Evolutionary conservation across 2,113 vertebrate species (phyloP), one percentile per base, ranked within the genome.

Genomic region (Apodemus speciosus): DNA sequence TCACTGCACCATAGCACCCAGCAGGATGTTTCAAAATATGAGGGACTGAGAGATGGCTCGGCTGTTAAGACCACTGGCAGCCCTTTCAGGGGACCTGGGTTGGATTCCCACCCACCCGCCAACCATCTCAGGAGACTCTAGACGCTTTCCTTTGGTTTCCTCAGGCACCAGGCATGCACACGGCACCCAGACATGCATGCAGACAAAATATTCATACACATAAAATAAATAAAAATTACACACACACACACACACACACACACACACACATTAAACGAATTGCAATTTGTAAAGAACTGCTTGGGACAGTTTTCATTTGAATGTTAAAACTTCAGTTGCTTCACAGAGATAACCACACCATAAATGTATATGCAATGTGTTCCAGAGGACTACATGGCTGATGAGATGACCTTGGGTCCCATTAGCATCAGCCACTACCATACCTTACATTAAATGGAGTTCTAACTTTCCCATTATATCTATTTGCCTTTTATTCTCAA

Each of bases 401-500:
- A 71, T 46, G 13, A 49, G 83, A 79, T 81, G 21, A 80, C 9
- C 66, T 9, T 60, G n/a, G 73, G 18, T 46, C 51, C 60, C 15
- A 49, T 80, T 90, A 1, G 0, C 32, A 51, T 5, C 30, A 6
- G 2, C 80, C 13, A 81, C 73, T 92, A 72, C 30, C 86, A 66
- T 87, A 69, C 11, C 79, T 76, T 91, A 18, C 20, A 71, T 85
- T 69, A 49, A 91, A 62, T 75, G 38, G 92, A 88, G 27, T 88
- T 81, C 87, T 16, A 60, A 30, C 21, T 38, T 83, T 64, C 25
- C 27, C 3, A 49, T 89, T 79, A 18, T 89, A 85, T 75, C 64
- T 38, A 71, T 66, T 87, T 95, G 58, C 15, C 18, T 94, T 96
- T 86, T 81, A 75, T 76, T 21, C 25, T 90, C 62, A 87, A 49